phyloP scores from a whole-genome alignment of 2,888 invertebrate species.

The Aleiodes leptofemur region DNA sequence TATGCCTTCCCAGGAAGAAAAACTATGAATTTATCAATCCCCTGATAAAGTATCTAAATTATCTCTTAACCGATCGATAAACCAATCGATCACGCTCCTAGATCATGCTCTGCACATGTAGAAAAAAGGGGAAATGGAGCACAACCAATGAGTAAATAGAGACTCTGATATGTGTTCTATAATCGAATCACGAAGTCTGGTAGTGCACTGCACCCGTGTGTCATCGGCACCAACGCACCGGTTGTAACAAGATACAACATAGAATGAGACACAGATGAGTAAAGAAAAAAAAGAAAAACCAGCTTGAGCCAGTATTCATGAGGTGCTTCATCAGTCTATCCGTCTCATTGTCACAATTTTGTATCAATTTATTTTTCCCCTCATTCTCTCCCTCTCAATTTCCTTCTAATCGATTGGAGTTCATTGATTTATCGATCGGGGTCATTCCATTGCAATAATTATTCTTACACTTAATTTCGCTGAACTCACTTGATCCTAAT shows the following conservation, averaged over 20 bases:
- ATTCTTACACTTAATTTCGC: not conserved
- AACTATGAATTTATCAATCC: too few relatives aligned
- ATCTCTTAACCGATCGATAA: not conserved
- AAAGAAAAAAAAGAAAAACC: not conserved
- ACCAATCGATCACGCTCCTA: not conserved
- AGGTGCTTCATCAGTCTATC: conserved; percentile 1
- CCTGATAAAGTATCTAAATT: not conserved
- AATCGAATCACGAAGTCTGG: not conserved
- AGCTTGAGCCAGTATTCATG: conserved; percentile 18
- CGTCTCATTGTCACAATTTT: conserved; percentile 12
- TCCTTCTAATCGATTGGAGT: conserved; percentile 35
- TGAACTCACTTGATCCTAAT: not conserved
- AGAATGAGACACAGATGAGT: conserved; percentile 13
- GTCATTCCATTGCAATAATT: conserved; percentile 20
- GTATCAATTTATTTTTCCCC: not conserved
- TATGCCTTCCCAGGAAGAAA: too few relatives aligned
- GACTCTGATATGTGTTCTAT: too few relatives aligned
- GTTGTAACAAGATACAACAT: conserved; percentile 28
- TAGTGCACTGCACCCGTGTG: conserved; percentile 24
- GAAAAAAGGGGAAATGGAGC: not conserved
- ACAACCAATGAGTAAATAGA: not conserved
- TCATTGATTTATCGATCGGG: conserved; percentile 41
- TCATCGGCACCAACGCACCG: not conserved
- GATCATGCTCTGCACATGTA: not conserved
- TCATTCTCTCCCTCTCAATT: not conserved